phyloP scores from a whole-genome alignment of 2,888 invertebrate genomes.

The Dicyrtoma fusca region DNA sequence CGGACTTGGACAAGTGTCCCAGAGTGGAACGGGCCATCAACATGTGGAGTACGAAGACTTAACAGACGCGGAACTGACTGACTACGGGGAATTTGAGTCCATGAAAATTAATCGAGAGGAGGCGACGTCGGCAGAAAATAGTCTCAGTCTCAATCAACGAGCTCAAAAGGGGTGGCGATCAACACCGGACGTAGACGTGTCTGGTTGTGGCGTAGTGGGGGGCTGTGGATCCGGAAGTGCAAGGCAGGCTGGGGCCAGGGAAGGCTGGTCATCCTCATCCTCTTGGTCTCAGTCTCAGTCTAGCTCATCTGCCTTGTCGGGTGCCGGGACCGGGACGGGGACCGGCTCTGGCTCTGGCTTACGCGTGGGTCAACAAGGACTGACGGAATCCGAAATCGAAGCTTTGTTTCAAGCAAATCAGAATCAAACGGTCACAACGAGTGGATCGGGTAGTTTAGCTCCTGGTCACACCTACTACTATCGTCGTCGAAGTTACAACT shows the following conservation, averaged over 20 bases:
- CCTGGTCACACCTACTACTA: conserved; percentile 12
- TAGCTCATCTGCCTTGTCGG: not conserved
- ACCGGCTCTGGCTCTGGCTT: too few species aligned
- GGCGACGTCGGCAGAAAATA: too few species aligned
- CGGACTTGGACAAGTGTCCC: too few species aligned
- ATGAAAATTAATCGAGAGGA: too few species aligned
- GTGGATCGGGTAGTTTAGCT: not conserved
- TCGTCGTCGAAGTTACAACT: conserved; percentile 2
- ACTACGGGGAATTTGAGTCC: not conserved
- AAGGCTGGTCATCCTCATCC: conserved; percentile 22
- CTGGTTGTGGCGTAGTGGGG: not conserved
- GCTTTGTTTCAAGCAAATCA: not conserved
- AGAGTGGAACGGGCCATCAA: not conserved
- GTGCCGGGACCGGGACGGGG: too few species aligned
- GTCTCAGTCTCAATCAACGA: too few species aligned
- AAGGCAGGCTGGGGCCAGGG: not conserved
- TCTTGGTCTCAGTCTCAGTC: conserved; percentile 1
- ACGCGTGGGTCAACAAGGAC: not conserved
- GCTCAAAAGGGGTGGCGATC: not conserved
- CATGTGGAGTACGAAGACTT: not conserved
- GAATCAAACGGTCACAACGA: not conserved
- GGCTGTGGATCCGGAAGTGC: not conserved
- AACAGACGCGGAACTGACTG: not conserved
- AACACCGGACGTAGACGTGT: not conserved
- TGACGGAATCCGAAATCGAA: not conserved